Evolutionary conservation across 2,888 invertebrate species (phyloP).

Genomic region (Euproctis similis): DNA sequence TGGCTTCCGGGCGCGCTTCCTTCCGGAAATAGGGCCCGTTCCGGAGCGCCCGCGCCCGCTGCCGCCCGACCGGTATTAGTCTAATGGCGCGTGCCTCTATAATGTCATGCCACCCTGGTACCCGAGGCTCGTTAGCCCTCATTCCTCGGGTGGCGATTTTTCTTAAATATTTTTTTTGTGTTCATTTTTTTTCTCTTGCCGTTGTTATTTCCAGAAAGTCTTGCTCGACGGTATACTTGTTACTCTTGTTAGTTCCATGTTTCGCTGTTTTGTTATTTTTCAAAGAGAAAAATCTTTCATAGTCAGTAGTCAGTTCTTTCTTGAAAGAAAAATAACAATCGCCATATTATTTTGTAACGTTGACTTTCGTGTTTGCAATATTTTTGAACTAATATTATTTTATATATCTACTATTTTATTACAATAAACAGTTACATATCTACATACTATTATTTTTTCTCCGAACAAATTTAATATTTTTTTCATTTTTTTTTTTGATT

Average conservation of each 20-base stretch:
- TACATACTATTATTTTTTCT: too few relatives aligned
- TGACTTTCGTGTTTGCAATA: too few relatives aligned
- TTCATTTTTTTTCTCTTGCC: slow-evolving; percentile 12
- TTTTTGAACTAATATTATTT: too few relatives aligned
- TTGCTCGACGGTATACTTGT: slow-evolving; percentile 11
- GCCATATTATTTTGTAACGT: too few relatives aligned
- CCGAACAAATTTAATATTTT: too few relatives aligned
- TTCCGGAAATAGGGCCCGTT: slow-evolving; percentile 73
- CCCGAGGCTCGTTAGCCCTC: slow-evolving; percentile 43
- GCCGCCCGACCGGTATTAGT: slow-evolving; percentile 27
- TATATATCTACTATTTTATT: too few relatives aligned
- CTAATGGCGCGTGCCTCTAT: slow-evolving; percentile 57
- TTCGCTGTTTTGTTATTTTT: slow-evolving; percentile 14
- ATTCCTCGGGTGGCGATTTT: slow-evolving; percentile 30
- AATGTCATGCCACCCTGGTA: slow-evolving; percentile 66
- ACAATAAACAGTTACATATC: too few relatives aligned
- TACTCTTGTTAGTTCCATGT: slow-evolving; percentile 12
- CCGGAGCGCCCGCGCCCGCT: slow-evolving; percentile 40
- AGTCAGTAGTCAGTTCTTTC: too few relatives aligned
- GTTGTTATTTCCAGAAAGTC: slow-evolving; percentile 16
- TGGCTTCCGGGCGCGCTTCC: slow-evolving; percentile 65
- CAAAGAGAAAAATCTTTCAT: too few relatives aligned
- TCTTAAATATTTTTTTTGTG: slow-evolving; percentile 15
- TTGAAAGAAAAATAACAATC: too few relatives aligned
- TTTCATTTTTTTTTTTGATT: too few relatives aligned